phyloP scores from a whole-genome alignment of 2,888 invertebrate genomes.

The Hedychridium roseum region DNA sequence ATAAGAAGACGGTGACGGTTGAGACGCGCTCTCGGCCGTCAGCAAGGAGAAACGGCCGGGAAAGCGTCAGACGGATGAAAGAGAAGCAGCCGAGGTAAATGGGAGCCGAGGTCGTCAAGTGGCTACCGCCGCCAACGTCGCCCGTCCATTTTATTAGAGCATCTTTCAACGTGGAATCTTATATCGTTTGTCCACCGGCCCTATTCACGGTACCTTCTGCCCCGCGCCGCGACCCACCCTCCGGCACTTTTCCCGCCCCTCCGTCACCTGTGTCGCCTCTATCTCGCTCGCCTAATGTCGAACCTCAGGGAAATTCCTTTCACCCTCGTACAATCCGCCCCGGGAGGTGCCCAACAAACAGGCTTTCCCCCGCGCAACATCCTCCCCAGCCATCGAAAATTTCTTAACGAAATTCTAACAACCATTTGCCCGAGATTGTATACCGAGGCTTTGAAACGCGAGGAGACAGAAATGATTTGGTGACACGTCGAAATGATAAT shows the following conservation, averaged over 20 bases:
- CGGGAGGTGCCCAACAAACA: no score
- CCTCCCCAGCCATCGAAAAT: neutral
- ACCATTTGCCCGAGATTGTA: no score
- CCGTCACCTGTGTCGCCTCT: slow-evolving; percentile 20
- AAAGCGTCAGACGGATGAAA: slow-evolving; percentile 27
- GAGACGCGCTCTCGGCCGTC: slow-evolving; percentile 21
- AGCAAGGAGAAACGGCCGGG: slow-evolving; percentile 16
- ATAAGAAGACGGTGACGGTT: slow-evolving; percentile 13
- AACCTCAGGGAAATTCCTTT: no score
- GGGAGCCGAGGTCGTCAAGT: slow-evolving; percentile 46
- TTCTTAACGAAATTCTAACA: no score
- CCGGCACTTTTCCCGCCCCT: slow-evolving; percentile 1
- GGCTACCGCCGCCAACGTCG: slow-evolving; percentile 41
- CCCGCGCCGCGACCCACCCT: slow-evolving; percentile 14
- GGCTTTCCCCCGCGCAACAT: neutral
- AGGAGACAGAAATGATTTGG: no score
- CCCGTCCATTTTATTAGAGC: slow-evolving; percentile 58
- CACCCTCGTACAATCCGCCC: no score
- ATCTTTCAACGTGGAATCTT: slow-evolving; percentile 55
- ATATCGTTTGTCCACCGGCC: slow-evolving; percentile 53
- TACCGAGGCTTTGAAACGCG: no score
- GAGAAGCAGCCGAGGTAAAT: slow-evolving; percentile 32
- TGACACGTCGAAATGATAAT: no score
- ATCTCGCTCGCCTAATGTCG: no score
- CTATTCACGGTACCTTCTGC: slow-evolving; percentile 39